Conservation (phyloP, 2,113 vertebrate genomes). For the Chloebia gouldiae region DNA sequence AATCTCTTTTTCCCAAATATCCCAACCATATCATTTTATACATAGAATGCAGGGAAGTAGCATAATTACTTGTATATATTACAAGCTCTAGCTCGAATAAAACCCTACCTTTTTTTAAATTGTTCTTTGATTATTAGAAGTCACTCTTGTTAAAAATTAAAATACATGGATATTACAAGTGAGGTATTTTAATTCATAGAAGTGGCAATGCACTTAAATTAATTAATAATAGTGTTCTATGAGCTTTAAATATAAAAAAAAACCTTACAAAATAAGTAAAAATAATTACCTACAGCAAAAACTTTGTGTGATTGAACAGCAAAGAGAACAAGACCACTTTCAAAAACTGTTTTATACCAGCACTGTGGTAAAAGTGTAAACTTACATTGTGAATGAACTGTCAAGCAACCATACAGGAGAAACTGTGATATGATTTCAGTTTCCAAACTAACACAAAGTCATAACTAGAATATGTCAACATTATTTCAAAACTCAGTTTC, state of each 20-base stretch:
- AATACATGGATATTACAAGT: not conserved
- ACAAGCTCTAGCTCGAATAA: not conserved
- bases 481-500: not conserved
- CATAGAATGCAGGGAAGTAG: not conserved
- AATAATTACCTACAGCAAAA: not conserved
- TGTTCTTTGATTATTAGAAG: not conserved
- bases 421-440: not conserved
- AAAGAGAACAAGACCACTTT: not conserved
- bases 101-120: rapidly evolving
- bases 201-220: not conserved
- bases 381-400: not conserved
- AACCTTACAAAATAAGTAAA: not conserved
- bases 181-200: not conserved
- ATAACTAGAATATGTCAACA: not conserved
- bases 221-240: not conserved
- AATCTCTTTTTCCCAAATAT: not conserved
- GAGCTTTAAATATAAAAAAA: not conserved
- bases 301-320: not conserved
- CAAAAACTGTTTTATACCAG: not conserved
- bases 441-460: not conserved
- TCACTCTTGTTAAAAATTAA: not conserved
- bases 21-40: not conserved
- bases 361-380: not conserved
- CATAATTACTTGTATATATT: not conserved
- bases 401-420: not conserved